Percentiles rank a stretch among this genome's conserved stretches.
These are phyloP conservation scores for Lagodon rhomboides DNA, from an alignment of 2,797 vertebrate species.

Conservation along the genomic window DNA sequence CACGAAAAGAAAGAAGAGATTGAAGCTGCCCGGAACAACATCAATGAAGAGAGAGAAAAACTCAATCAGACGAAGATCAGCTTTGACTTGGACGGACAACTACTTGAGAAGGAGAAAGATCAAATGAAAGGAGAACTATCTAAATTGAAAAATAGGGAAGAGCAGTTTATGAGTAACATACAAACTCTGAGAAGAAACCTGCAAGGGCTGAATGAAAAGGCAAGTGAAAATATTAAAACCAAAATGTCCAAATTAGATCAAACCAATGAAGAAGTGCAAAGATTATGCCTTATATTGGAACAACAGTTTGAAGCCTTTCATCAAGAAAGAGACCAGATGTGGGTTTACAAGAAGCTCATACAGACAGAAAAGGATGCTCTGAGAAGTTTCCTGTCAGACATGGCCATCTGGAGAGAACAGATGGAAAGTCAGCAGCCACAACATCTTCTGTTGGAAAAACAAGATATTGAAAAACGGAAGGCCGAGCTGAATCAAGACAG, in stretches of 20 bases:
- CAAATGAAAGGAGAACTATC: not conserved
- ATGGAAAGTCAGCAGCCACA: not conserved
- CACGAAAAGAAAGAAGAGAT: not conserved
- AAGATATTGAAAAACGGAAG: not conserved
- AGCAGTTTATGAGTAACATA: no score
- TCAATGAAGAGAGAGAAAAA: slow-evolving; percentile 4
- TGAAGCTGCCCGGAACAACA: not conserved
- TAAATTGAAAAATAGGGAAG: not conserved
- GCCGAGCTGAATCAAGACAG: slow-evolving; percentile 9
- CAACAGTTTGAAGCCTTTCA: no score
- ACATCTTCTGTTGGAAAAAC: not conserved
- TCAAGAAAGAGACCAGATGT: no score
- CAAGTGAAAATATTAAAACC: no score
- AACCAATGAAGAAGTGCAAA: no score
- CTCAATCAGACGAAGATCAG: not conserved
- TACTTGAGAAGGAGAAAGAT: not conserved
- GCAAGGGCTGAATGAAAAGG: not conserved
- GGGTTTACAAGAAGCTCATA: no score
- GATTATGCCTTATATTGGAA: no score
- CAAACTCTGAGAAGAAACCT: no score
- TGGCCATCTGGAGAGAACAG: slow-evolving; percentile 39
- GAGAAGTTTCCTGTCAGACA: slow-evolving; percentile 26
- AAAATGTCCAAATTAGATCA: no score
- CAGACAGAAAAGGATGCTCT: no score
- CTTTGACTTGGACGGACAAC: not conserved